phyloP scores from a whole-genome alignment of 2,797 vertebrate species.

The Anabas testudineus region DNA sequence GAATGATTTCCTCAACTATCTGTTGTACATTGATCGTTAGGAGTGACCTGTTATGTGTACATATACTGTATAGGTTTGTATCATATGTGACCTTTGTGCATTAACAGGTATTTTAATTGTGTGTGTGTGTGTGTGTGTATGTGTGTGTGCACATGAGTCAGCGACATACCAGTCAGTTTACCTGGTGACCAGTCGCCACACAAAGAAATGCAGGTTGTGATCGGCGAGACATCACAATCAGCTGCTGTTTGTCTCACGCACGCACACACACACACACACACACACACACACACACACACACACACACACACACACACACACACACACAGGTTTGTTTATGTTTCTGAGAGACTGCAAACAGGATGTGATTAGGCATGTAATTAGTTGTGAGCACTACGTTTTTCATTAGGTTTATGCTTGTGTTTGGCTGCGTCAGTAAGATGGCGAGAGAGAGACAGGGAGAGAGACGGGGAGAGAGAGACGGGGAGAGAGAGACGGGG shows the following conservation, averaged over 20 bases:
- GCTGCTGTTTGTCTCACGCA: slow-evolving; percentile 42
- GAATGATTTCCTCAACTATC: no score
- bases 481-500: neutral
- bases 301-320: slow-evolving; percentile 7
- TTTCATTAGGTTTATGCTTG: slow-evolving; percentile 46
- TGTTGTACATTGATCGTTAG: no score
- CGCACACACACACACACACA: neutral
- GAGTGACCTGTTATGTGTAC: no score
- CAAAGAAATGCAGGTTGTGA: slow-evolving; percentile 46
- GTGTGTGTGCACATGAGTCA: neutral
- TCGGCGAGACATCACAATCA: slow-evolving; percentile 35
- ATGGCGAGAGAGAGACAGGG: neutral
- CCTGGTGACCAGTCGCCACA: slow-evolving; percentile 26
- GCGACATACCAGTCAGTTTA: slow-evolving; percentile 31
- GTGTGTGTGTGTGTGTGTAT: slow-evolving; percentile 12
- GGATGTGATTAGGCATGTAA: slow-evolving; percentile 68
- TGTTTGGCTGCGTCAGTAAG: slow-evolving; percentile 16
- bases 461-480: no score
- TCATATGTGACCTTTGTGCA: neutral
- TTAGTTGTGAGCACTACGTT: slow-evolving; percentile 51
- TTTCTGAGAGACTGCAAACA: slow-evolving; percentile 49
- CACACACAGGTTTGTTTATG: slow-evolving; percentile 54
- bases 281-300: slow-evolving; percentile 8
- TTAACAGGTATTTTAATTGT: no score
- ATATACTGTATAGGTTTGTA: neutral